phyloP scores from a whole-genome alignment of 2,797 vertebrate species.

The Arrhamphus sclerolepis region DNA sequence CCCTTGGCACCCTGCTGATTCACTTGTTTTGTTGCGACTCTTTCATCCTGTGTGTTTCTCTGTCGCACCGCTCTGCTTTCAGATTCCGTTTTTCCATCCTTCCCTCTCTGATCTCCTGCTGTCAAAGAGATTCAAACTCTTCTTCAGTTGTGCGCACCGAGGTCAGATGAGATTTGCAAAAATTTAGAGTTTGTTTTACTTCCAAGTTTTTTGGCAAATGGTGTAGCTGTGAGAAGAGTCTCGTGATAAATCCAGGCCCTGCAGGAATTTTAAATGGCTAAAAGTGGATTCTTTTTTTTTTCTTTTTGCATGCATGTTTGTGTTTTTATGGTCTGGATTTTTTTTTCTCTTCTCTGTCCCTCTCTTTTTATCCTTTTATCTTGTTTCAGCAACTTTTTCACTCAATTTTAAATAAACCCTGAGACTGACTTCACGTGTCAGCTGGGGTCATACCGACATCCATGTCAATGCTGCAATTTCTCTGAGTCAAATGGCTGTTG shows the following conservation, averaged over 20 bases:
- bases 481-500: constrained; percentile 15
- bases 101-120: constrained; percentile 59
- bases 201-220: constrained; percentile 13
- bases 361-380: constrained; percentile 30
- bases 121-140: constrained; percentile 62
- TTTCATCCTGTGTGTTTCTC: constrained; percentile 57
- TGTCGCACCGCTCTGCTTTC: constrained; percentile 29
- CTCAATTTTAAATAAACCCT: constrained; percentile 49
- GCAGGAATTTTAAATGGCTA: constrained; percentile 27
- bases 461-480: constrained; percentile 34
- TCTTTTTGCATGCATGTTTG: constrained; percentile 37
- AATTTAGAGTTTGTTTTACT: constrained; percentile 26
- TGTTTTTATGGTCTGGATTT: constrained; percentile 23
- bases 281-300: constrained; percentile 16
- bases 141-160: constrained; percentile 13
- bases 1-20: constrained; percentile 66
- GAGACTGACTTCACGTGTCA: constrained; percentile 20
- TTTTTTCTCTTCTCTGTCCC: constrained; percentile 29
- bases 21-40: constrained; percentile 65
- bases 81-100: constrained; percentile 34
- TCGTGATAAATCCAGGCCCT: constrained; percentile 16
- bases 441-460: constrained; percentile 27
- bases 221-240: constrained; percentile 30
- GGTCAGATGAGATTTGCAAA: constrained; percentile 48
- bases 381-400: constrained; percentile 57